Conservation (phyloP, 2,797 vertebrate species). For the Rhinatrema bivittatum region DNA sequence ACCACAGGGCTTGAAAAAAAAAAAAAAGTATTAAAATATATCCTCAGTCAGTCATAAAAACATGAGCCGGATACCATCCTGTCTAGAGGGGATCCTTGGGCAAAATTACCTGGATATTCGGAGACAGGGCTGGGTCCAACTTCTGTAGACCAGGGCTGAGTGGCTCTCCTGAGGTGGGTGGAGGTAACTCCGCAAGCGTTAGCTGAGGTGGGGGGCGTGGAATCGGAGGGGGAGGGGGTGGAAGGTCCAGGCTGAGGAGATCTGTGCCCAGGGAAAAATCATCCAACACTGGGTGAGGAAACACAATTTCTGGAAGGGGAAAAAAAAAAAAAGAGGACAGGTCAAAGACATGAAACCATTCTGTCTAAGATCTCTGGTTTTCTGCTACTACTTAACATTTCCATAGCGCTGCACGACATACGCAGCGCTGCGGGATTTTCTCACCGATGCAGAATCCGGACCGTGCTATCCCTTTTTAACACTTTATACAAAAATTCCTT, state of each 20-base stretch:
- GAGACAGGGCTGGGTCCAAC: slow-evolving; percentile 13
- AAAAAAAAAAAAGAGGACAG: background rate
- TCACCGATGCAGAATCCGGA: no score
- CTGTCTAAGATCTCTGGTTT: no score
- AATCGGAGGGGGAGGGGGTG: slow-evolving; percentile 18
- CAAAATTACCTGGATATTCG: slow-evolving; percentile 34
- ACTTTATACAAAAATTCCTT: no score
- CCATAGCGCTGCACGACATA: no score
- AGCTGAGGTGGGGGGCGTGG: slow-evolving; percentile 6
- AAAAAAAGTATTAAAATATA: no score
- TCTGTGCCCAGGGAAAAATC: background rate
- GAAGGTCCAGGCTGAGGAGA: slow-evolving; percentile 9
- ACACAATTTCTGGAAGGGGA: background rate
- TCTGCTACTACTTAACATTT: no score
- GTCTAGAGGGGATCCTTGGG: no score
- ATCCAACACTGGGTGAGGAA: background rate
- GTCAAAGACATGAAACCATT: background rate
- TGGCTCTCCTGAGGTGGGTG: accelerated
- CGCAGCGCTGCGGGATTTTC: no score
- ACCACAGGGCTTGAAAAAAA: no score
- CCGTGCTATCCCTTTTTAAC: no score
- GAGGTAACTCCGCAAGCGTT: background rate
- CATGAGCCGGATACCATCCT: no score
- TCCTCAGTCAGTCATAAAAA: no score
- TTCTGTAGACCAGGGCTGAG: slow-evolving; percentile 36